Evolutionary conservation across 2,113 vertebrate genomes (phyloP).

Genomic region (Planiliza haematocheilus): DNA sequence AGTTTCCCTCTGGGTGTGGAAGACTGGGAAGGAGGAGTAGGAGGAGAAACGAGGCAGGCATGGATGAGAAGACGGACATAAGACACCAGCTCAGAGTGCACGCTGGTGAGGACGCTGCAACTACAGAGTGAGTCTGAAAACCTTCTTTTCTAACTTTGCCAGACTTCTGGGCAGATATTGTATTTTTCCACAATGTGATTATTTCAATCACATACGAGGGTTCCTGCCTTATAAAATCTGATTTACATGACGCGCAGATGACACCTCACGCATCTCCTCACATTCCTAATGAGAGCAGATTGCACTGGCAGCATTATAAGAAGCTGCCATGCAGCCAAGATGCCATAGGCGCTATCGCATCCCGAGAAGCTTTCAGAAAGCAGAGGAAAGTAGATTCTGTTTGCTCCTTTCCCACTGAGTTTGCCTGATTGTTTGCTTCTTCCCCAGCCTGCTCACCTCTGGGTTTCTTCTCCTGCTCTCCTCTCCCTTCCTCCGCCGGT

Average conservation of each 20-base stretch:
- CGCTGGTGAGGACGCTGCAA: slow-evolving; percentile 26
- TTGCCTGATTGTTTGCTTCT: slow-evolving; percentile 58
- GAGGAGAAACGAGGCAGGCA: slow-evolving; percentile 25
- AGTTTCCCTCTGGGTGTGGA: slow-evolving; percentile 34
- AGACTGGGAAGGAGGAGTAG: slow-evolving; percentile 6
- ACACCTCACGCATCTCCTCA: slow-evolving; percentile 26
- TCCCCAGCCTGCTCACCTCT: slow-evolving; percentile 13
- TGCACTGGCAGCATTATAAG: slow-evolving; percentile 36
- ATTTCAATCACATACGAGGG: slow-evolving; percentile 22
- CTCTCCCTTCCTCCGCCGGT: slow-evolving; percentile 33
- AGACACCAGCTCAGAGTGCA: slow-evolving; percentile 8
- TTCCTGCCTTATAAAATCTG: slow-evolving; percentile 11
- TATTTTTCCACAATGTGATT: neutral
- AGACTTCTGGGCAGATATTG: neutral
- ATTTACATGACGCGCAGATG: slow-evolving; percentile 20
- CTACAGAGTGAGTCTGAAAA: slow-evolving; percentile 48
- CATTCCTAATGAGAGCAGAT: slow-evolving; percentile 49
- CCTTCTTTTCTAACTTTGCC: neutral
- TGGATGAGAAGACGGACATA: slow-evolving; percentile 23
- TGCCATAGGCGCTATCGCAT: slow-evolving; percentile 41
- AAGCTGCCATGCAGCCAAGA: slow-evolving; percentile 30
- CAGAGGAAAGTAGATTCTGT: slow-evolving; percentile 40
- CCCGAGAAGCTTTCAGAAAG: slow-evolving; percentile 33
- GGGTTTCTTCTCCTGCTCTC: neutral
- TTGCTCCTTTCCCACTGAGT: slow-evolving; percentile 45